Evolutionary conservation across 2,888 invertebrate species (phyloP).

Genomic region (Apamea epomidion): DNA sequence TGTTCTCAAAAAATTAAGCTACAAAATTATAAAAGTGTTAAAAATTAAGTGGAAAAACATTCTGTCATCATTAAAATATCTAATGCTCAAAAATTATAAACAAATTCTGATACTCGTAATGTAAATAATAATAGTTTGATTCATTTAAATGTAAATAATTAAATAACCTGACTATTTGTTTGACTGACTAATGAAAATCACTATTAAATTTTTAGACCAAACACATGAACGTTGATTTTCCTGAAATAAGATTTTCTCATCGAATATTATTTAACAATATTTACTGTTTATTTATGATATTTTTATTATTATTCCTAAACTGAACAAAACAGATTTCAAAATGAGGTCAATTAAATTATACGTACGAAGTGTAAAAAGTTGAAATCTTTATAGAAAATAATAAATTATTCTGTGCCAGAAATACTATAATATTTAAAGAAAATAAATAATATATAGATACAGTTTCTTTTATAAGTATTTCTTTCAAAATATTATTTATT

Average conservation of each 20-base stretch:
- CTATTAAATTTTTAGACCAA: not conserved
- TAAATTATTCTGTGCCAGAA: conserved; percentile 54
- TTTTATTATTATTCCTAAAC: not conserved
- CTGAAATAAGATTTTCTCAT: not conserved
- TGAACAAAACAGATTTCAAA: conserved; percentile 54
- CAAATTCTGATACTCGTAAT: conserved; percentile 47
- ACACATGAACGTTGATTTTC: not conserved
- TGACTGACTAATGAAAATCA: not conserved
- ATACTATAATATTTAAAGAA: conserved; percentile 16
- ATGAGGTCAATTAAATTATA: conserved; percentile 69
- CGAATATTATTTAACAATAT: not conserved
- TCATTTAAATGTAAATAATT: conserved; percentile 49
- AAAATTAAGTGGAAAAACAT: conserved; percentile 41
- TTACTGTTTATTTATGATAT: not conserved
- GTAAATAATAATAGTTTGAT: conserved; percentile 47
- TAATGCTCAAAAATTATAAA: conserved; percentile 58
- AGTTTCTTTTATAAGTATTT: not conserved
- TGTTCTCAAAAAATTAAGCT: conserved; percentile 50
- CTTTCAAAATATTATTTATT: not conserved
- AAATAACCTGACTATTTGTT: conserved; percentile 5
- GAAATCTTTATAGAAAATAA: conserved; percentile 40
- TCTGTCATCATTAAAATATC: conserved; percentile 57
- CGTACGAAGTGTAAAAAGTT: conserved; percentile 52
- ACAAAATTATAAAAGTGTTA: conserved; percentile 47
- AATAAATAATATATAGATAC: conserved; percentile 7